Evolutionary conservation across 2,113 vertebrate genomes (phyloP).

Genomic region (Vireo altiloquus): DNA sequence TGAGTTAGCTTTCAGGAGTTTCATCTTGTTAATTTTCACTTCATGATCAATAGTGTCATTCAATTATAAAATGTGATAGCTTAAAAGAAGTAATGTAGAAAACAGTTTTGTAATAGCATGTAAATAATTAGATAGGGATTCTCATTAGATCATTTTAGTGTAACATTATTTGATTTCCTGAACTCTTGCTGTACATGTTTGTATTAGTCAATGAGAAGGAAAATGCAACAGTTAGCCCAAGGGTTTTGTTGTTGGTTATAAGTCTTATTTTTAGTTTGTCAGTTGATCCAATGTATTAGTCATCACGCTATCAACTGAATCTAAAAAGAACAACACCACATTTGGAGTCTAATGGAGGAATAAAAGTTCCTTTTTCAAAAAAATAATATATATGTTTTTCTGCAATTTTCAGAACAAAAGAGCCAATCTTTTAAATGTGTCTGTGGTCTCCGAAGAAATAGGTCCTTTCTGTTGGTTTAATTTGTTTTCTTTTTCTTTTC

Average conservation of each 20-base stretch:
- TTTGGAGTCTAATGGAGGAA: not conserved
- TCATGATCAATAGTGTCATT: not conserved
- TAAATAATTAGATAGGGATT: not conserved
- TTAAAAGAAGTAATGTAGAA: not conserved
- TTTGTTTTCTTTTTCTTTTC: not conserved
- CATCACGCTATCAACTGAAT: not conserved
- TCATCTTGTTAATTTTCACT: not conserved
- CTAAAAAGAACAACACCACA: not conserved
- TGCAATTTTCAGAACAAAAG: not conserved
- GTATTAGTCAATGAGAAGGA: not conserved
- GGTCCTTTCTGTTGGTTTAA: not conserved
- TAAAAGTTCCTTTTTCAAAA: not conserved
- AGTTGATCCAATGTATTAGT: not conserved
- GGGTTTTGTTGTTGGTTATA: not conserved
- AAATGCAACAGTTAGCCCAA: not conserved
- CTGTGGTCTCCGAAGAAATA: not conserved
- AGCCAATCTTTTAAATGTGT: not conserved
- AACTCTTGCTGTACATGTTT: not conserved
- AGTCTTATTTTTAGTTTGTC: not conserved
- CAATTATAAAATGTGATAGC: not conserved
- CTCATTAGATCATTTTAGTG: not conserved
- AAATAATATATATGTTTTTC: not conserved
- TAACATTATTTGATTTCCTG: not conserved
- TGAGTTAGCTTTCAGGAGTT: not conserved
- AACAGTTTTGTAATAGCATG: not conserved